A percentile compares a stretch with the other conserved stretches of the same genome.
phyloP scores from a whole-genome alignment of 2,113 vertebrate genomes.

The Psilopsiagon aurifrons region DNA sequence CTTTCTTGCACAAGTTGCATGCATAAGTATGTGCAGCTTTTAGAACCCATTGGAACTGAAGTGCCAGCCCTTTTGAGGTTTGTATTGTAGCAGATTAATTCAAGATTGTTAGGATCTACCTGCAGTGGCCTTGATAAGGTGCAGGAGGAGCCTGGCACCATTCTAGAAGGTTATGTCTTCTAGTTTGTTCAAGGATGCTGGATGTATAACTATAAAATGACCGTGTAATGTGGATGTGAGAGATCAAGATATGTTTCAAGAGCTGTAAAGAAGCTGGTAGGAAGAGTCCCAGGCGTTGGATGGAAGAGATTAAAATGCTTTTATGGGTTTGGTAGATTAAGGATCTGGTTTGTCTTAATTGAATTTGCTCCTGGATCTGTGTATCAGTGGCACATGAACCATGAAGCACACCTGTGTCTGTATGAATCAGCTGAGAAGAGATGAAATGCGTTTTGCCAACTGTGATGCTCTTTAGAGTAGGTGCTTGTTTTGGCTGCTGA shows the following conservation, averaged over 20 bases:
- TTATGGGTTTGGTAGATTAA: neutral
- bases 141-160: neutral
- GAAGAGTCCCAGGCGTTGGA: neutral
- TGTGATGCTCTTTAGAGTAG: fast-evolving
- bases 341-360: neutral
- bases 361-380: neutral
- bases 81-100: neutral
- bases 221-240: neutral
- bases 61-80: neutral
- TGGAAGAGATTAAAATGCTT: neutral
- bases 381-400: neutral
- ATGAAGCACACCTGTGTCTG: neutral
- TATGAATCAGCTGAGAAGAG: neutral
- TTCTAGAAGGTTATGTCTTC: neutral
- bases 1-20: neutral
- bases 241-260: fast-evolving
- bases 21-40: neutral
- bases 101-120: neutral
- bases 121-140: neutral
- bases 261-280: neutral
- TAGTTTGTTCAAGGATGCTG: neutral
- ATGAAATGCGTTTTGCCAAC: neutral
- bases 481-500: neutral
- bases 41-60: neutral
- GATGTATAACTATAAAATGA: neutral